Evolutionary conservation across 2,797 vertebrate genomes (phyloP).

Genomic region (Sebastes matsubarae): DNA sequence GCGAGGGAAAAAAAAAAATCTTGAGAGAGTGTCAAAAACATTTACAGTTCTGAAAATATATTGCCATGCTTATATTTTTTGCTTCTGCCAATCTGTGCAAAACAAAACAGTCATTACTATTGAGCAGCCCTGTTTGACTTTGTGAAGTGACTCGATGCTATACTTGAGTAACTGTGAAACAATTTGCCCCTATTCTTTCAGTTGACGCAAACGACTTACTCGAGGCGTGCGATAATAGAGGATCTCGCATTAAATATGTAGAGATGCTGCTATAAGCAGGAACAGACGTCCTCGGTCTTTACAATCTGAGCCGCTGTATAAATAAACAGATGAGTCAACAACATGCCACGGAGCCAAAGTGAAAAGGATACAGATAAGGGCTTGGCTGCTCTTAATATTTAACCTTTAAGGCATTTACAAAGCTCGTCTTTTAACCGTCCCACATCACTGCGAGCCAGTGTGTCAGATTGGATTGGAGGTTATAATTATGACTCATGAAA

Average conservation of each 20-base stretch:
- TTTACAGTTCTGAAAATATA: not conserved
- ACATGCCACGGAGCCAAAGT: not conserved
- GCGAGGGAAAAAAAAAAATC: not conserved
- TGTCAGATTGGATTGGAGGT: slow-evolving; percentile 36
- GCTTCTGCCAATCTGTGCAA: slow-evolving; percentile 6
- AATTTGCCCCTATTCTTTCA: slow-evolving; percentile 46
- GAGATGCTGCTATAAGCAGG: slow-evolving; percentile 51
- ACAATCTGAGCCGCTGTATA: slow-evolving; percentile 44
- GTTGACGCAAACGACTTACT: slow-evolving; percentile 15
- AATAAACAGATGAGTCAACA: slow-evolving; percentile 64
- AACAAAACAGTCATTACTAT: slow-evolving; percentile 34
- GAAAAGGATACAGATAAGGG: slow-evolving; percentile 37
- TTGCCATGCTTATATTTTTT: not conserved
- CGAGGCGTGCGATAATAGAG: slow-evolving; percentile 25
- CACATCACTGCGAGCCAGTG: slow-evolving; percentile 29
- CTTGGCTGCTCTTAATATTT: slow-evolving; percentile 46
- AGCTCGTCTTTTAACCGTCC: slow-evolving; percentile 31
- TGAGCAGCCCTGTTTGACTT: slow-evolving; percentile 21
- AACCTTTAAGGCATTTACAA: slow-evolving; percentile 61
- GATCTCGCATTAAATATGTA: slow-evolving; percentile 63
- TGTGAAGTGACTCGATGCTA: slow-evolving; percentile 8
- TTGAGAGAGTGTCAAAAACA: not conserved
- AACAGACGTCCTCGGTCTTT: slow-evolving; percentile 50
- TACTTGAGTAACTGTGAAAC: slow-evolving; percentile 21
- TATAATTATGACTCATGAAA: slow-evolving; percentile 50